Percentiles rank a stretch among this genome's conserved stretches.
Evolutionary conservation across 2,113 vertebrate genomes (phyloP).

Genomic region (Silurus meridionalis): DNA sequence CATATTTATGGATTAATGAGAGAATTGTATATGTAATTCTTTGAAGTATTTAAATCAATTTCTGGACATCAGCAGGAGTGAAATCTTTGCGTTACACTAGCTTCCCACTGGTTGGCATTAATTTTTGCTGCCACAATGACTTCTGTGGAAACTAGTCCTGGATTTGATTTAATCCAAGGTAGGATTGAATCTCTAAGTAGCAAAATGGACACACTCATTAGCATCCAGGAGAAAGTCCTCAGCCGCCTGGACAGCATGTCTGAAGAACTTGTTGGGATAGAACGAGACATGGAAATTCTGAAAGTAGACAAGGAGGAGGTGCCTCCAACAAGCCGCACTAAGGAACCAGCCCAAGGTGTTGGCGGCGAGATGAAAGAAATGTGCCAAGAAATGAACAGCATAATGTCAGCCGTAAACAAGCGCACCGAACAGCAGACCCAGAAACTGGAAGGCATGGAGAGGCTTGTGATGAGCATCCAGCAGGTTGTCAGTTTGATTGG

Average conservation of each 20-base stretch:
- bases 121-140: slow-evolving; percentile 62
- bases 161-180: slow-evolving; percentile 75
- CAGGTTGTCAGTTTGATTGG: slow-evolving; percentile 81
- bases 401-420: slow-evolving; percentile 78
- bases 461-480: slow-evolving; percentile 80
- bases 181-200: slow-evolving; percentile 79
- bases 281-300: slow-evolving; percentile 76
- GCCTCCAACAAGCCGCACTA: slow-evolving; percentile 50
- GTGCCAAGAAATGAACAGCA: slow-evolving; percentile 80
- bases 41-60: slow-evolving; percentile 51
- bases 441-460: slow-evolving; percentile 85
- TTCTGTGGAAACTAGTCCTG: slow-evolving; percentile 54
- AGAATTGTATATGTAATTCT: slow-evolving; percentile 5
- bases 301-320: slow-evolving; percentile 75
- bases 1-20: slow-evolving; percentile 24
- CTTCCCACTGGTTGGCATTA: not conserved
- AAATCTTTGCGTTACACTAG: slow-evolving; percentile 31
- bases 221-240: slow-evolving; percentile 82
- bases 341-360: slow-evolving; percentile 51
- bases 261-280: slow-evolving; percentile 77
- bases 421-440: slow-evolving; percentile 80
- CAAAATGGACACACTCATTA: slow-evolving; percentile 84
- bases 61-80: slow-evolving; percentile 45
- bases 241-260: slow-evolving; percentile 80
- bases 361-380: slow-evolving; percentile 74